phyloP scores from a whole-genome alignment of 2,888 invertebrate species.

The Pseudoips prasinana region DNA sequence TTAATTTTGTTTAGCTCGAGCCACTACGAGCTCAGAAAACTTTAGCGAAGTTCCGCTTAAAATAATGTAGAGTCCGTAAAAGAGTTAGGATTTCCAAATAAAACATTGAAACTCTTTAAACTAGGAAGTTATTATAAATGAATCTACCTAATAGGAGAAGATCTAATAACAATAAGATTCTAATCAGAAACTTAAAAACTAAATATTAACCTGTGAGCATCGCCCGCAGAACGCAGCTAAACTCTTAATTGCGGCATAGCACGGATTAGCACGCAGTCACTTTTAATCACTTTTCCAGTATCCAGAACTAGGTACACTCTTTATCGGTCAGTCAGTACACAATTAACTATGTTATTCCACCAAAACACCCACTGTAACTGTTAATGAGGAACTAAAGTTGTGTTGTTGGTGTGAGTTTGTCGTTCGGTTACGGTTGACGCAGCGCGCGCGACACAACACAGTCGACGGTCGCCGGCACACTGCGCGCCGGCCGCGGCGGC shows the following conservation, averaged over 20 bases:
- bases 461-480: slow-evolving; percentile 79
- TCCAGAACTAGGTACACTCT: slow-evolving; percentile 70
- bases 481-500: slow-evolving; percentile 64
- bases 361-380: slow-evolving; percentile 73
- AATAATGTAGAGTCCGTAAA: not conserved
- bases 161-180: slow-evolving; percentile 40
- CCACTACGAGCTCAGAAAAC: no score
- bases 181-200: slow-evolving; percentile 53
- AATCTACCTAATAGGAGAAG: not conserved
- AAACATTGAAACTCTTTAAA: slow-evolving; percentile 14
- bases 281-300: slow-evolving; percentile 76
- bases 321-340: slow-evolving; percentile 70
- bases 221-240: slow-evolving; percentile 78
- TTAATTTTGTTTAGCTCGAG: no score
- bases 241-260: slow-evolving; percentile 73
- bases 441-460: slow-evolving; percentile 68
- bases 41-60: no score
- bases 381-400: slow-evolving; percentile 72
- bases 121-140: not conserved
- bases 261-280: slow-evolving; percentile 80
- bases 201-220: slow-evolving; percentile 79
- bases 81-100: not conserved
- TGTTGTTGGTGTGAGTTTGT: slow-evolving; percentile 66
- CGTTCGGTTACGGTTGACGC: slow-evolving; percentile 58
- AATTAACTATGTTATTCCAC: slow-evolving; percentile 62